Percentiles rank a stretch among this genome's conserved stretches.
Conservation (phyloP, 2,797 vertebrate genomes). For the Etheostoma perlongum region DNA sequence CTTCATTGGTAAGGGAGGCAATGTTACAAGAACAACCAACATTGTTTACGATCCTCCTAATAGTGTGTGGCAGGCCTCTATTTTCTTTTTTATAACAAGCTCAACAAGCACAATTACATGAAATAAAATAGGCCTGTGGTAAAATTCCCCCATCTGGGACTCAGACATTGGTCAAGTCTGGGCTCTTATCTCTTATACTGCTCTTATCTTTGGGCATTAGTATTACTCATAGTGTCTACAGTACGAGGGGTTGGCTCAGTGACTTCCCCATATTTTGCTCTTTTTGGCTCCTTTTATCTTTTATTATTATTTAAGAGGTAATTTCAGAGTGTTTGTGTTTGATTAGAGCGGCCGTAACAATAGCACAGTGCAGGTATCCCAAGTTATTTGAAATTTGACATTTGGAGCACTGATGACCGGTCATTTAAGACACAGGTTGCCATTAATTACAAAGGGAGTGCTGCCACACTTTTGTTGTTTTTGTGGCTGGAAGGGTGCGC, state of each 20-base stretch:
- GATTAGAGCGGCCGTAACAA: too few species aligned
- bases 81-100: constrained; percentile 15
- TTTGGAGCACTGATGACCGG: constrained; percentile 2
- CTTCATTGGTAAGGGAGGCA: constrained; percentile 21
- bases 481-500: neutral
- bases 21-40: constrained; percentile 16
- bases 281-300: too few species aligned
- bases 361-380: neutral
- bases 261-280: too few species aligned
- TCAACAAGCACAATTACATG: constrained; percentile 25
- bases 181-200: neutral
- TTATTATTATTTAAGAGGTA: too few species aligned
- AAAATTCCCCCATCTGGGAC: constrained; percentile 14
- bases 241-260: too few species aligned
- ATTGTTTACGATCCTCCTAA: constrained; percentile 22
- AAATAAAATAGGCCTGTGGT: constrained; percentile 5
- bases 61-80: constrained; percentile 1
- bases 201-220: too few species aligned
- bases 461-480: neutral
- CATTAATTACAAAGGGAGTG: neutral
- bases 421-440: neutral
- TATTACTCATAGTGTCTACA: too few species aligned
- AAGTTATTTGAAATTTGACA: constrained; percentile 2
- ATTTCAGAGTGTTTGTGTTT: too few species aligned
- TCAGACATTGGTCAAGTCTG: neutral